Evolutionary conservation across 2,113 vertebrate genomes (phyloP), one percentile per base, ranked within the genome.

Genomic region (Mirounga angustirostris): DNA sequence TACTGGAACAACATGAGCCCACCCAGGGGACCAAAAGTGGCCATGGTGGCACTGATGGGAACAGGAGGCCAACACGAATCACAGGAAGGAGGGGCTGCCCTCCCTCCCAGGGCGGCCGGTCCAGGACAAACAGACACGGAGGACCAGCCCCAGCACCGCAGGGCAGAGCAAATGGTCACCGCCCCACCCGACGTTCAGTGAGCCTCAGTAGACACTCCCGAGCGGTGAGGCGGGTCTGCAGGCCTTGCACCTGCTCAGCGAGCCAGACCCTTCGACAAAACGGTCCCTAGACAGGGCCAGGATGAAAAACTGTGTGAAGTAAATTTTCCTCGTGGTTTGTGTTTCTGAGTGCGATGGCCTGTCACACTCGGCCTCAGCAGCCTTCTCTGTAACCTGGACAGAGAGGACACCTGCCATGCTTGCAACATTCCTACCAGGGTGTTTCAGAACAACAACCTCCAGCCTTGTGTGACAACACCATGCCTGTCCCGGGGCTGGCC

Each of bases 381-480:
- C 13, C 67, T 24, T 56, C 74, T 58, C 33, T 40, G 4, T 2
- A 9, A 4, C 3, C 36, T 18, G 67, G 24, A 18, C 28, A 21
- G 22, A 4, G 1, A 1, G 3, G 0, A 2, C 0, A 1, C 22
- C 6, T 24, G 7, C 2, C 0, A 0, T 0, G 1, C 8, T 1
- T 2, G 6, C 36, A 30, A 1, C 19, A 21, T 40, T 58, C 50
- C 33, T 30, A 1, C 7, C 52, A 10, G 30, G 14, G 11, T 16
- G 2, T 4, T 5, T 30, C 40, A 12, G 24, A 33, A 46, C 24
- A 28, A 4, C 13, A 15, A 26, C 40, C 43, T 28, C 40, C 7
- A 9, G 26, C 26, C 14, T 33, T 5, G 1, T 14, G 28, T 13
- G 63, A 65, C 63, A 14, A 21, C 22, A 6, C 22, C 0, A 1